Base-by-base conservation (phyloP, 2,797 vertebrate species). In the Chelonia mydas region DNA sequence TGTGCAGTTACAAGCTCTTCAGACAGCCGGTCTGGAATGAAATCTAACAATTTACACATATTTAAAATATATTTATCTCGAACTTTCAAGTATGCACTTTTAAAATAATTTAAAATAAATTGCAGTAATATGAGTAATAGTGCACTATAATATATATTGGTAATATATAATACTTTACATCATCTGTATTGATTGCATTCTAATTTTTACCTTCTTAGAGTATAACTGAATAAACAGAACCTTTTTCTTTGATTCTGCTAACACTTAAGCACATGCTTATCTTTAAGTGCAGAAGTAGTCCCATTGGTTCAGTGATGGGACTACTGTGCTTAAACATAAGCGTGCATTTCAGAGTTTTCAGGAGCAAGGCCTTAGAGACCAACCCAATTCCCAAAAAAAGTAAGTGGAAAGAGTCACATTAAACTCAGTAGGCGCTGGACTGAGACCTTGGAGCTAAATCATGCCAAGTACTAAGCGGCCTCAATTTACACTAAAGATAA, bases 1-100 rank as follows among this genome's bases (percentile, higher is more conserved):
- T 96, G 91, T 91, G 86, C 89, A 90, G 82, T 93, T 94, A 93
- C 91, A 95, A 92, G 89, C 78, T 87, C 61, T 78, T 80, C 51
- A 33, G 19, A 53, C 80, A 94, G 90, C 61, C 78, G 77, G 31
- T 74, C 84, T 88, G 45, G 88, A 87, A 86, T 87, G 65, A 84
- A 59, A 90, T 92, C 90, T 93, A 77, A 84, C 74, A 23, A 50
- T 45, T 95, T 37, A 47, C 79, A 55, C 65, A 89, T 79, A 95
- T 74, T 45, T 84, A 84, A 88, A 78, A 87, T 87, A 81, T 82
- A 93, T 93, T 91, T 95, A 50, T 27, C 47, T 16, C 17, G 37
- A 78, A 33, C 47, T 50, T 65, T 65, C 61, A 65, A 17, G 15
- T 50, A 5, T 50, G 28, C 16, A 78, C 28, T 78, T 78, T 33